Percentiles rank a stretch among this genome's conserved stretches.
These are phyloP conservation scores for Cistogaster globosa DNA, from an alignment of 2,888 invertebrate genomes.

Conservation along the genomic window DNA sequence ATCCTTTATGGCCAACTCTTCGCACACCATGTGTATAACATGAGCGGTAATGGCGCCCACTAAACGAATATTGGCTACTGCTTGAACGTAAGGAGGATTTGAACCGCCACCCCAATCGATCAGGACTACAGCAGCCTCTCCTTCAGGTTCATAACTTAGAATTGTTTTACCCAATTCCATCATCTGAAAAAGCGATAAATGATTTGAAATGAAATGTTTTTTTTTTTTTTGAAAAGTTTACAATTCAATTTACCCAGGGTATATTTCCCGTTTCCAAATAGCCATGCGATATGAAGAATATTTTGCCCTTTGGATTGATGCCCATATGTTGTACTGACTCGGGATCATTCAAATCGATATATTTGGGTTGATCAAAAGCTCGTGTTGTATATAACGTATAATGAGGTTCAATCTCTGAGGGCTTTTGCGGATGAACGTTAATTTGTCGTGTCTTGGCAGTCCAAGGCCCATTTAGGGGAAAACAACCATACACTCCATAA, in stretches of 20 bases:
- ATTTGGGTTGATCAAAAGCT: conserved; percentile 84
- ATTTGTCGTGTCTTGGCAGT: conserved; percentile 90
- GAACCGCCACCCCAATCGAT: conserved; percentile 95
- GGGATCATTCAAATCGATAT: conserved; percentile 87
- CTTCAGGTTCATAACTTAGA: conserved; percentile 85
- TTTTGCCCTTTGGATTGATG: conserved; percentile 86
- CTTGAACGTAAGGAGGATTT: conserved; percentile 94
- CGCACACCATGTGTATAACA: conserved; percentile 85
- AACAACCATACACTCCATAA: conserved; percentile 92
- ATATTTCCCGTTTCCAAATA: conserved; percentile 93
- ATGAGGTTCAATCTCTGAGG: conserved; percentile 86
- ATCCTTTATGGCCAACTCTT: conserved; percentile 84
- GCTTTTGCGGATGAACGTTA: conserved; percentile 89
- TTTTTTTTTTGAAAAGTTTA: background rate
- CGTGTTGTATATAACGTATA: conserved; percentile 85
- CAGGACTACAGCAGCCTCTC: conserved; percentile 89
- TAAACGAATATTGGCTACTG: conserved; percentile 94
- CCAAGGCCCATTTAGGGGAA: conserved; percentile 91
- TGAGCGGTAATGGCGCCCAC: conserved; percentile 93
- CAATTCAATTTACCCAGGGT: conserved; percentile 87
- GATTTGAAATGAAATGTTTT: too few species aligned
- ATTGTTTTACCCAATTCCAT: conserved; percentile 89
- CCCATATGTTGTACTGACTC: conserved; percentile 86
- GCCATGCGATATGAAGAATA: conserved; percentile 92
- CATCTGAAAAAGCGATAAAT: conserved; percentile 83